Conservation (phyloP, 2,888 invertebrate species). For the Axea sp. region DNA sequence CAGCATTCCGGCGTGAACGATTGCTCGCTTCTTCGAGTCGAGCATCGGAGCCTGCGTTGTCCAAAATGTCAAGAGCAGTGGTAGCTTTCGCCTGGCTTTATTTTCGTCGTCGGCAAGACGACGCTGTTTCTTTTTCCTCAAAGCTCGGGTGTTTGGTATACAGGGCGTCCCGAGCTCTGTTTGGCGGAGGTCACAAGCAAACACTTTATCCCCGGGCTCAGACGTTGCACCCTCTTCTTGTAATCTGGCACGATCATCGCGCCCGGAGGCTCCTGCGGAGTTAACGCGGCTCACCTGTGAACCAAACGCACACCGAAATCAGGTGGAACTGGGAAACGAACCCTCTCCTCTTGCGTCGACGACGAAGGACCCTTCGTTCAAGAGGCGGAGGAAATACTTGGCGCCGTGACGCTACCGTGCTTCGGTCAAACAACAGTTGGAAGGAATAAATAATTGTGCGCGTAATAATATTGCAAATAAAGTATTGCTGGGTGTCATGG, state of each 20-base stretch:
- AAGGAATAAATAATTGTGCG: too few species aligned
- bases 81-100: background rate
- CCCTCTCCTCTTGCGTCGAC: background rate
- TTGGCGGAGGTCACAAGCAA: constrained; percentile 71
- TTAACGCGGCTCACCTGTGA: constrained; percentile 29
- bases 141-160: constrained; percentile 68
- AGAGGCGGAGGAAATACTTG: too few species aligned
- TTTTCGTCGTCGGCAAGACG: background rate
- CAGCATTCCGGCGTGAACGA: too few species aligned
- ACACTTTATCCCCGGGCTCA: constrained; percentile 68
- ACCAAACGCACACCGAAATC: constrained; percentile 20
- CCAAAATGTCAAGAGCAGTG: constrained; percentile 12
- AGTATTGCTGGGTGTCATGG: too few species aligned
- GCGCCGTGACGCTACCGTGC: too few species aligned
- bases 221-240: constrained; percentile 64
- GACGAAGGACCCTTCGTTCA: too few species aligned
- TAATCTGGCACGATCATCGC: constrained; percentile 62
- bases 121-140: too few species aligned
- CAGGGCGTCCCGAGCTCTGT: constrained; percentile 67
- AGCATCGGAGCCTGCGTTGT: too few species aligned
- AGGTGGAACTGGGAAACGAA: constrained; percentile 9
- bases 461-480: too few species aligned
- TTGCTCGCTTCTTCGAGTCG: too few species aligned
- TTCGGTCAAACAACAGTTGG: too few species aligned
- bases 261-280: constrained; percentile 21